Base-by-base conservation (phyloP, 35 echinoderm and acorn worm genomes). In the Stichopus chloronotus region DNA sequence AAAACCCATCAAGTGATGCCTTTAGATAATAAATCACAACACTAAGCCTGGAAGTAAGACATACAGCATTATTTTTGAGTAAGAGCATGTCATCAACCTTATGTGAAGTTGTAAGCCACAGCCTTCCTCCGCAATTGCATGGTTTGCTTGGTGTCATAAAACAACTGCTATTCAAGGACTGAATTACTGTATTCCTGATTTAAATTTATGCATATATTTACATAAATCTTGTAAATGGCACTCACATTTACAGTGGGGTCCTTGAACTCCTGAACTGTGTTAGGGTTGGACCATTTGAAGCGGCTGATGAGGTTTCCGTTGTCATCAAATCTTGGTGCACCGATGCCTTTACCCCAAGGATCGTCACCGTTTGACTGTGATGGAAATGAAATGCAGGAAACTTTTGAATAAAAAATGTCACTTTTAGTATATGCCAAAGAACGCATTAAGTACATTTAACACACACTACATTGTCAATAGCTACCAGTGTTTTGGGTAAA, bases 311-410 rank as follows among this genome's bases (percentile, higher is more conserved):
- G 86, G 22, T 96, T 93, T 55, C 97, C 97, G 0, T 82, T 68
- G 8, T 76, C 80, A 78, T 99, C 97, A 43, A 94, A 58, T 30
- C 92, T 77, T 2, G 97, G 94, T 22, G 78, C 95, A 55, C 95
- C 97, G 5, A 59, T 78, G 22, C 97, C 97, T 92, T 96, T 99
- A 59, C 97, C 97, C 97, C 97, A 98, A 74, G 97, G 97, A 55
- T 63, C 85, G 60, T 79, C 88, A n/a, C 24, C 24, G 8, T 17
- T 68, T 16, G 63, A 58, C 56, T 94, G 21, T 68, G n/a, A 85
- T 74, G 55, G 56, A 78, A 22, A 91, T 25, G 12, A 57, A 78
- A 74, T 55, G 19, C 7, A 19, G 6, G 19, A 74, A n/a, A 61
- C 59, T 10, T 61, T 61, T 61, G 59, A 61, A 61, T 43, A 43